Evolutionary conservation across 1,140 invertebrate genomes (phyloP).

Genomic region (Calliphora vicina): DNA sequence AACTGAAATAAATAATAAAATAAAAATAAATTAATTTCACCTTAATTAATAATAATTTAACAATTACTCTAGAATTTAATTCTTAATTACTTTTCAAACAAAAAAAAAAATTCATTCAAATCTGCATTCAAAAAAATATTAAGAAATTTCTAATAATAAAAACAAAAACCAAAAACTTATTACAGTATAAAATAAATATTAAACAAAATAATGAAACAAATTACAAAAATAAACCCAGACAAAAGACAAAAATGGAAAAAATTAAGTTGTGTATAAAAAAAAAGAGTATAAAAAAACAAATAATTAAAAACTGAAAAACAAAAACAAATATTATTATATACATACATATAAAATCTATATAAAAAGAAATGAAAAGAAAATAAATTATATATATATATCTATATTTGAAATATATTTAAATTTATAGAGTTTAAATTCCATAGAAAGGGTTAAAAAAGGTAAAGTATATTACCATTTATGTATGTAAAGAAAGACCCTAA

Average conservation of each 20-base stretch:
- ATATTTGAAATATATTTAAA: constrained; percentile 56
- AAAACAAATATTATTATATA: constrained; percentile 42
- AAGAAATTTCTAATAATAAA: constrained; percentile 27
- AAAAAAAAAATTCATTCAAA: neutral
- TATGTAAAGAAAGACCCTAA: too few species aligned
- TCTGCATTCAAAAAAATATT: neutral
- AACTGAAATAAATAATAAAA: neutral
- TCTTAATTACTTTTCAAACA: constrained; percentile 18
- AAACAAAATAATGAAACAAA: neutral
- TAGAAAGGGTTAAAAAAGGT: too few species aligned
- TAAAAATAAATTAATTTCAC: neutral
- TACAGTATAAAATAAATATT: constrained; percentile 49
- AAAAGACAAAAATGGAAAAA: neutral
- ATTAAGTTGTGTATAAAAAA: constrained; percentile 15
- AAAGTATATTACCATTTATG: too few species aligned
- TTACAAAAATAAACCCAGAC: too few species aligned
- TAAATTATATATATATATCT: constrained; percentile 44
- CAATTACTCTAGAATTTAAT: constrained; percentile 34
- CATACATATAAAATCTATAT: constrained; percentile 45
- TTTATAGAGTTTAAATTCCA: neutral
- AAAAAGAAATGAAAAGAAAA: constrained; percentile 48
- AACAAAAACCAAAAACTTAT: constrained; percentile 39
- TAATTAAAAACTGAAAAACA: constrained; percentile 44
- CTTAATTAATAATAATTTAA: constrained; percentile 24
- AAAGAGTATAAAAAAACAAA: neutral